These are phyloP conservation scores for Gastracanthus pulcherrimus DNA, from an alignment of 2,888 invertebrate genomes.

Conservation along the genomic window DNA sequence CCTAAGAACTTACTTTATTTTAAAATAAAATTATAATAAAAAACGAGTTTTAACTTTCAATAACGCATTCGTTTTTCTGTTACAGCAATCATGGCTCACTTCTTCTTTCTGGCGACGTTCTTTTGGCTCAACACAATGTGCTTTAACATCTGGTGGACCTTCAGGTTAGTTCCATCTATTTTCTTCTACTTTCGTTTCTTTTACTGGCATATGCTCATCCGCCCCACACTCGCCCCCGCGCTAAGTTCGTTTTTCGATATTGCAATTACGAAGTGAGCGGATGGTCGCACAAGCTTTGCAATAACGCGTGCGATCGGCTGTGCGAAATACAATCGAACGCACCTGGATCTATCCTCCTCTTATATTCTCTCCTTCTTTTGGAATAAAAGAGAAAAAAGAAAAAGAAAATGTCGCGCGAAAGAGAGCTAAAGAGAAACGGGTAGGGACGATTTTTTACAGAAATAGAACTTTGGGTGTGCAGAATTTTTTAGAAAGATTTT, in stretches of 20 bases:
- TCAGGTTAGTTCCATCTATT: slow-evolving; percentile 86
- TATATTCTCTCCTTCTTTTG: no score
- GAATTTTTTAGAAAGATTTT: neutral
- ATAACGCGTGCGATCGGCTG: slow-evolving; percentile 42
- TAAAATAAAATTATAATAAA: no score
- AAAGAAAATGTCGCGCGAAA: neutral
- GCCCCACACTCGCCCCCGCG: neutral
- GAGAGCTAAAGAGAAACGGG: neutral
- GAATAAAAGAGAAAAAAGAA: slow-evolving; percentile 34
- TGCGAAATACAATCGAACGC: slow-evolving; percentile 33
- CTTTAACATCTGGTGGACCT: slow-evolving; percentile 97
- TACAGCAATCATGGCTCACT: slow-evolving; percentile 90
- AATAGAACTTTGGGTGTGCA: neutral
- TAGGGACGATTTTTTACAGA: neutral
- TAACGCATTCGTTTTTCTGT: slow-evolving; percentile 73
- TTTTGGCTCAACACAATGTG: slow-evolving; percentile 97
- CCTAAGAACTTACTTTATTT: no score
- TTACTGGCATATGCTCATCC: neutral
- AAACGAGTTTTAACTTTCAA: no score
- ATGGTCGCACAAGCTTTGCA: neutral
- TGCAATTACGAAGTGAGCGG: slow-evolving; percentile 36
- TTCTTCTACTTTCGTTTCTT: neutral
- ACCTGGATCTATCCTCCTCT: no score
- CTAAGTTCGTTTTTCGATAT: slow-evolving; percentile 29
- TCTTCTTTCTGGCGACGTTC: slow-evolving; percentile 93